Conservation (phyloP, 2,113 vertebrate genomes). For the Nannospalax galili region DNA sequence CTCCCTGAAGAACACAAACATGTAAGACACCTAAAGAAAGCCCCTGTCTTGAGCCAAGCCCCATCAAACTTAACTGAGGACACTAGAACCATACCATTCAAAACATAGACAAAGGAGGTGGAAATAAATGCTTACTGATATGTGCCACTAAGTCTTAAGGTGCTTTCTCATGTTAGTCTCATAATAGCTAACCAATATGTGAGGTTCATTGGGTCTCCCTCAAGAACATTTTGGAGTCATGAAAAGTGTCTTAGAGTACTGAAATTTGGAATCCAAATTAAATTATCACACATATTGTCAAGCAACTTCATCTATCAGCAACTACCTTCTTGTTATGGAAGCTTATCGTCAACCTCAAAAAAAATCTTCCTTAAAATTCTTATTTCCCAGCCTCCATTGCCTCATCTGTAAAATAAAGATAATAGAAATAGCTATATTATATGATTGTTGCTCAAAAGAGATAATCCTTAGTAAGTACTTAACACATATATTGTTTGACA, state of each 20-base stretch:
- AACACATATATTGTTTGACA: neutral
- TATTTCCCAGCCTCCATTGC: neutral
- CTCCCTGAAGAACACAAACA: neutral
- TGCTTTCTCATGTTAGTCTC: neutral
- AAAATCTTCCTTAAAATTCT: neutral
- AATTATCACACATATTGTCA: neutral
- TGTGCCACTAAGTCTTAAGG: neutral
- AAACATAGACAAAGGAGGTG: neutral
- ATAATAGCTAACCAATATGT: neutral
- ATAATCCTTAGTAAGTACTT: neutral
- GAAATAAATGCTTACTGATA: neutral
- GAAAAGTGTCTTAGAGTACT: neutral
- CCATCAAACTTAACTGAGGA: neutral
- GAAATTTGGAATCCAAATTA: neutral
- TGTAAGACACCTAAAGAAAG: neutral
- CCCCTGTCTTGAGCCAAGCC: neutral
- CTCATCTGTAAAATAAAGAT: conserved; percentile 31
- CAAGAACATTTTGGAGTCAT: neutral
- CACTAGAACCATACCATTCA: neutral
- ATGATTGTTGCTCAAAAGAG: neutral
- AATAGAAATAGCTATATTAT: neutral
- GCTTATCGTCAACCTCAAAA: neutral
- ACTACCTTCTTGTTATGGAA: neutral
- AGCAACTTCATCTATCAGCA: neutral
- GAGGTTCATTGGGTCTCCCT: neutral